Evolutionary conservation across 2,888 invertebrate species (phyloP).

Genomic region (Smittia sp.): DNA sequence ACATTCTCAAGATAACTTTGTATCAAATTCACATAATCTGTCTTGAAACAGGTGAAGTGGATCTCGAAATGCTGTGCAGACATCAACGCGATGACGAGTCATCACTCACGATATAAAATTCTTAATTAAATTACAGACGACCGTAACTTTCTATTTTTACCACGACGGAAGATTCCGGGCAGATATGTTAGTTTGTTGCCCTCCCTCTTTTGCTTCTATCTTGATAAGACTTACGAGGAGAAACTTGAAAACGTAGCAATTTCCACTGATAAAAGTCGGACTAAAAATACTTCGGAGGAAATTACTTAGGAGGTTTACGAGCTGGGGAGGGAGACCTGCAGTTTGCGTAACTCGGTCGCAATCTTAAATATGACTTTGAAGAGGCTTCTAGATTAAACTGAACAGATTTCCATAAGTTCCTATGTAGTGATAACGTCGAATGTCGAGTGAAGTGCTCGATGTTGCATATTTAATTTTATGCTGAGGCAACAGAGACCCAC

Average conservation of each 20-base stretch:
- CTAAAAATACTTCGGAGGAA: not conserved
- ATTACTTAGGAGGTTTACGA: not conserved
- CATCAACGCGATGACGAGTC: constrained; percentile 8
- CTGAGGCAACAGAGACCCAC: not conserved
- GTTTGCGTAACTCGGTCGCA: no score
- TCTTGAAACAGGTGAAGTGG: constrained; percentile 4
- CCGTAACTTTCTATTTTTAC: constrained; percentile 18
- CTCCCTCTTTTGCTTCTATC: not conserved
- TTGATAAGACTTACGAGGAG: not conserved
- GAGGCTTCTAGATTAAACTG: not conserved
- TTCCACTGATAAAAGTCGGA: not conserved
- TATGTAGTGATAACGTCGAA: not conserved
- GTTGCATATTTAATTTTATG: constrained; percentile 20
- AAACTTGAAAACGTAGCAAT: not conserved
- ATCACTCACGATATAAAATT: constrained; percentile 18
- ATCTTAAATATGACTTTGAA: not conserved
- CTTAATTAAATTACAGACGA: constrained; percentile 17
- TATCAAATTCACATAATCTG: not conserved
- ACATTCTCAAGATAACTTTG: not conserved
- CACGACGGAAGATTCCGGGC: not conserved
- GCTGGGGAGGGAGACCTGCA: no score
- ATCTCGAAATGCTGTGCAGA: constrained; percentile 20
- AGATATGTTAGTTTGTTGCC: not conserved
- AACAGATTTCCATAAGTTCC: not conserved
- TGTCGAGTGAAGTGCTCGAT: not conserved